Base-by-base conservation (phyloP, 2,888 invertebrate genomes). In the Metacarcinus magister region DNA sequence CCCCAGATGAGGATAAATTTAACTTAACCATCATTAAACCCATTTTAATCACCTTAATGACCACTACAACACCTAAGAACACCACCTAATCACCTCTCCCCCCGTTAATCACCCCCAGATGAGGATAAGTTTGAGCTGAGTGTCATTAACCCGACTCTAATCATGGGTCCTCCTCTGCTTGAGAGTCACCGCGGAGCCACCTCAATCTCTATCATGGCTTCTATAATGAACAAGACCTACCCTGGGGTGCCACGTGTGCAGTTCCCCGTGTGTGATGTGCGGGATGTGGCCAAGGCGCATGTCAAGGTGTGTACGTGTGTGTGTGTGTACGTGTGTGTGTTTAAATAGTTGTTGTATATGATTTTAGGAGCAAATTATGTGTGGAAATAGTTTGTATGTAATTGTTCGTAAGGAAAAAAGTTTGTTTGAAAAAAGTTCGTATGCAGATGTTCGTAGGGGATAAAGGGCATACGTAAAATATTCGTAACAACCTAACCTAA, bases 251-350 rank as follows among this genome's bases (percentile, higher is more conserved):
- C 98, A 7, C 97, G 97, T 95, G 97, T 98, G 75, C 97, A 97
- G 97, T 97, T 98, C 97, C 97, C 97, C 16, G 97, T 98, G 60
- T 97, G 98, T 96, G 98, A 98, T 97, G 98, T 98, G 2, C 97
- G 98, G 90, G 98, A 98, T 97, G 98, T 98, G 2, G 98, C 98
- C 10, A 96, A 97, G 89, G 98, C 98, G 2, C 98, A 98, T 97
- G 97, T 98, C 95, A 97, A 97, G 97, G 97, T 97, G n/a, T 28
- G 94, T 23, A 0, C 0, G 82, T 4, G 19, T 23, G 67, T 82
- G 13, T 4, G 82, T 82, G 28, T 28, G 82, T n/a, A 28, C 0
- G 82, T 82, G 82, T 28, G 82, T 39, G 39, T 7, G 19, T 19
- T 19, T 67, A 10, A 2, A 8, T 19, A 19, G 67, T 67, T 23